These are phyloP conservation scores for Squalus acanthias DNA, from an alignment of 2,797 vertebrate genomes.

Conservation along the genomic window DNA sequence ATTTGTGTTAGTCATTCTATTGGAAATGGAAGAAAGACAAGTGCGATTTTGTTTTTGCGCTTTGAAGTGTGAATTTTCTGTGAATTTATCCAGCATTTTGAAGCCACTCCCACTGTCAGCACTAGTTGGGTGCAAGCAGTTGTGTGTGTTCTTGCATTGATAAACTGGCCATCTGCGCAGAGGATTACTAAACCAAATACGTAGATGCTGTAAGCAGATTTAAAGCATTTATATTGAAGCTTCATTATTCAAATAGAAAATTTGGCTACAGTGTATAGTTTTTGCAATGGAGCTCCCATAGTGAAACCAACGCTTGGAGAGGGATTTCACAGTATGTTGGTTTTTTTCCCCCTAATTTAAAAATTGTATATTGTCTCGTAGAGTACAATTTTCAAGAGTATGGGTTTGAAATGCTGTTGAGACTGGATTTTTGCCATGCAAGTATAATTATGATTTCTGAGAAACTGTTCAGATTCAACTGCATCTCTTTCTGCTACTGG, in stretches of 20 bases:
- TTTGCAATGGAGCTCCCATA: not conserved
- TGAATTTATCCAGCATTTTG: not conserved
- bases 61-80: not conserved
- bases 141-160: not conserved
- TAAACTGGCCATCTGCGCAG: constrained; percentile 44
- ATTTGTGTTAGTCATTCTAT: not conserved
- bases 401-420: not conserved
- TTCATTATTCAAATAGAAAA: not conserved
- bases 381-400: not conserved
- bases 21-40: not conserved
- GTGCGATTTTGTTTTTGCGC: not conserved
- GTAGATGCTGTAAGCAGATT: constrained; percentile 46
- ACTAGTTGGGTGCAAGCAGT: constrained; percentile 35
- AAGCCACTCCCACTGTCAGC: not conserved
- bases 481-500: not conserved
- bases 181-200: constrained; percentile 48
- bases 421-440: not conserved
- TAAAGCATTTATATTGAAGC: not conserved
- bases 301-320: not conserved
- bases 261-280: not conserved
- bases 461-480: not conserved
- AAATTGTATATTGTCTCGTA: not conserved
- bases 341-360: not conserved
- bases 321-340: not conserved
- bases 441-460: not conserved